Conservation (phyloP, 2,888 invertebrate genomes). For the Tigriopus californicus region DNA sequence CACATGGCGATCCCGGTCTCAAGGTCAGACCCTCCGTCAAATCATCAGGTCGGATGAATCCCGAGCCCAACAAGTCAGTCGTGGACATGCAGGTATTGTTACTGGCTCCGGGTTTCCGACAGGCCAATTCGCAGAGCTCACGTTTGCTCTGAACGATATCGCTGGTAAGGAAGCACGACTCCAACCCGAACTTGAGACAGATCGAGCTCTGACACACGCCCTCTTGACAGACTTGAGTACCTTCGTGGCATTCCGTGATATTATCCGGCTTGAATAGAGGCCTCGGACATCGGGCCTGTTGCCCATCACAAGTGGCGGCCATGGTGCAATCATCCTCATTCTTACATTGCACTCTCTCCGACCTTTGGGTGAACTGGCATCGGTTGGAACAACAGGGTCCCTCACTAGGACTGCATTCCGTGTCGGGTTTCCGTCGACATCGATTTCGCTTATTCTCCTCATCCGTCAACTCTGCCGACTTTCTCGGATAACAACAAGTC, state of each 20-base stretch:
- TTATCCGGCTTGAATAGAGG: constrained; percentile 55
- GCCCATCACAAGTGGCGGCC: constrained; percentile 67
- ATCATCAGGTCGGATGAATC: constrained; percentile 18
- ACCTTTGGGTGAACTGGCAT: constrained; percentile 52
- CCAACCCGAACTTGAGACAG: constrained; percentile 80
- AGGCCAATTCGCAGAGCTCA: constrained; percentile 88
- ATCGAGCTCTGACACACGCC: constrained; percentile 91
- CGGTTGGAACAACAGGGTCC: constrained; percentile 81
- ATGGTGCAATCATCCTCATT: constrained; percentile 74
- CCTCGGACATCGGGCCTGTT: constrained; percentile 64
- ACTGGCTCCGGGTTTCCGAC: constrained; percentile 55
- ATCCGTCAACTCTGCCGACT: constrained; percentile 47
- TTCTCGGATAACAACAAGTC: constrained; percentile 79
- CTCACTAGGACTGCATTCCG: constrained; percentile 85
- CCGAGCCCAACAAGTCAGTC: constrained; percentile 43
- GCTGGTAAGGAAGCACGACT: constrained; percentile 82
- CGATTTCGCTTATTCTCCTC: constrained; percentile 51
- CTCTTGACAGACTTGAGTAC: constrained; percentile 59
- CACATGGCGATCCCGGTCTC: constrained; percentile 90
- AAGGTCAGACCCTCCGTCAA: constrained; percentile 40
- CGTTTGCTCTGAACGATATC: constrained; percentile 54
- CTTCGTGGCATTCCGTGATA: constrained; percentile 87
- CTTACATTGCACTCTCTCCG: constrained; percentile 47
- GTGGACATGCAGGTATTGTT: constrained; percentile 59
- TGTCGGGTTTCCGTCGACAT: constrained; percentile 53